These are phyloP conservation scores for Chelon auratus DNA, from an alignment of 2,797 vertebrate species.

Conservation along the genomic window DNA sequence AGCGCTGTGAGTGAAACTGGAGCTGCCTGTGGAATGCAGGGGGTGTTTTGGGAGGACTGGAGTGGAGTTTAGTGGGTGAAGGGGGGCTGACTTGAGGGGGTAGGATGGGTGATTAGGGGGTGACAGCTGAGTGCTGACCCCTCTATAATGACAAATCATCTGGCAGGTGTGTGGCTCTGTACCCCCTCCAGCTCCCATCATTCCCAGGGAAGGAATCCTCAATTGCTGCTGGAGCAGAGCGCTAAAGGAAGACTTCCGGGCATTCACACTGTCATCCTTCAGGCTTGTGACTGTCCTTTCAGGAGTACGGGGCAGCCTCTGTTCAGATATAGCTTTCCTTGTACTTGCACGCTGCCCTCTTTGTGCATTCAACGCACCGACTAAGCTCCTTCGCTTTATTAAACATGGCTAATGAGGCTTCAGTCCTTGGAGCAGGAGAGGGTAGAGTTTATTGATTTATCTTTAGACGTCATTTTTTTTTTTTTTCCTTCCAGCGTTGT, in stretches of 20 bases:
- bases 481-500: slow-evolving; percentile 13
- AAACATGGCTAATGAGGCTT: slow-evolving; percentile 63
- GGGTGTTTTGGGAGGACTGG: slow-evolving; percentile 72
- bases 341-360: slow-evolving; percentile 42
- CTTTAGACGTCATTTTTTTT: slow-evolving; percentile 19
- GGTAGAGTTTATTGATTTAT: slow-evolving; percentile 52
- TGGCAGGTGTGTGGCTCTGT: slow-evolving; percentile 86
- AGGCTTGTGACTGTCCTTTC: slow-evolving; percentile 58
- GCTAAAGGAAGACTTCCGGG: slow-evolving; percentile 87
- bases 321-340: slow-evolving; percentile 43
- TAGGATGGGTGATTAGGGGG: slow-evolving; percentile 87
- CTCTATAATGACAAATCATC: slow-evolving; percentile 89
- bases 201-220: slow-evolving; percentile 74
- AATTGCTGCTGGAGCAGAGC: slow-evolving; percentile 68
- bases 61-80: slow-evolving; percentile 74
- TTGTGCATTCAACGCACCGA: slow-evolving; percentile 33
- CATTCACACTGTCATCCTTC: slow-evolving; percentile 49
- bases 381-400: slow-evolving; percentile 47
- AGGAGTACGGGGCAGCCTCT: slow-evolving; percentile 33
- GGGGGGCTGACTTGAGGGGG: slow-evolving; percentile 67
- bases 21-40: slow-evolving; percentile 83
- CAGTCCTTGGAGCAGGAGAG: slow-evolving; percentile 47
- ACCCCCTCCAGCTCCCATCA: slow-evolving; percentile 50
- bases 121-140: slow-evolving; percentile 89
- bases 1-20: slow-evolving; percentile 83